Percentiles rank a stretch among this genome's conserved stretches.
Evolutionary conservation across 1,140 invertebrate species (phyloP).

Genomic region (Palaemon carinicauda): DNA sequence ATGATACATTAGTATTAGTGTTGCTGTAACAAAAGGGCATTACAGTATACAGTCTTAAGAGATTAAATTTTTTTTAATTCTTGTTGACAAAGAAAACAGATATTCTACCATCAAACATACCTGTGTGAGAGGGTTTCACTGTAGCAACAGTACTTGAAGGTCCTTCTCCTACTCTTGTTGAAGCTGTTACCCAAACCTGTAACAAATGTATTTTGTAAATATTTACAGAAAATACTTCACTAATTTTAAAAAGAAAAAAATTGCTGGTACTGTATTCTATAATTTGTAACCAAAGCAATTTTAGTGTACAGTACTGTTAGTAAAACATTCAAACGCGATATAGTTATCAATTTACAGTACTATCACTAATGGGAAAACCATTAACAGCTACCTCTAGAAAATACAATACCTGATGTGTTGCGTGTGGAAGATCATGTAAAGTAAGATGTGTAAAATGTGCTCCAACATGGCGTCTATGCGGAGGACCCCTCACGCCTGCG

Average conservation of each 20-base stretch:
- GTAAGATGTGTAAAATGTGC: conserved; percentile 32
- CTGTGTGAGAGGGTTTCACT: conserved; percentile 21
- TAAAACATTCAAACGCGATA: not conserved
- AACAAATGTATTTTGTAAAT: not conserved
- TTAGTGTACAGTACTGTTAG: not conserved
- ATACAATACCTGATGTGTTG: not conserved
- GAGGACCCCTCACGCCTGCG: not conserved
- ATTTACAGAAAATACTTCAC: no score
- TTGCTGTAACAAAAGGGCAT: no score
- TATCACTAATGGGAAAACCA: not conserved
- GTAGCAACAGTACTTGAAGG: not conserved
- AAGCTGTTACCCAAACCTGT: conserved; percentile 31
- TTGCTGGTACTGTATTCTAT: not conserved
- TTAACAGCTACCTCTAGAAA: not conserved
- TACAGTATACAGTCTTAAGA: no score
- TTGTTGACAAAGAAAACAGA: no score
- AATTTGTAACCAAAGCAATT: not conserved
- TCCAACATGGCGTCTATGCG: conserved; percentile 6
- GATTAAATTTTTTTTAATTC: no score
- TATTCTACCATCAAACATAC: not conserved
- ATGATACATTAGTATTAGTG: no score
- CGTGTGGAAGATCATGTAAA: conserved; percentile 18
- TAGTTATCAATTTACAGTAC: not conserved
- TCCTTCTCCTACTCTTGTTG: conserved; percentile 21
- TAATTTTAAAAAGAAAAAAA: no score